Evolutionary conservation across 2,113 vertebrate species (phyloP).

Genomic region (Neodontobutis hainanensis): DNA sequence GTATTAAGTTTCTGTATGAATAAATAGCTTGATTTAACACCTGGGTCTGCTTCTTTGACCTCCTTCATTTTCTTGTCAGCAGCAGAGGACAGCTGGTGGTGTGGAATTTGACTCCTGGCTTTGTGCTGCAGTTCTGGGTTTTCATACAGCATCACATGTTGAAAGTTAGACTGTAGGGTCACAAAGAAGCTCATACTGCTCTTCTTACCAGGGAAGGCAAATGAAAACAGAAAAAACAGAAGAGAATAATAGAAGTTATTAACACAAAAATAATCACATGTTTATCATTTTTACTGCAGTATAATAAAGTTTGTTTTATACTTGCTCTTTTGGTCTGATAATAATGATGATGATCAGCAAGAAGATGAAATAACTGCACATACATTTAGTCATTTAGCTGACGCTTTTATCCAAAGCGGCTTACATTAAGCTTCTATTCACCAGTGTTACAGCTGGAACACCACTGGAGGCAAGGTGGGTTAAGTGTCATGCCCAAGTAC

Average conservation of each 20-base stretch:
- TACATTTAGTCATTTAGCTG: too few relatives aligned
- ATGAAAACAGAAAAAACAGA: not conserved
- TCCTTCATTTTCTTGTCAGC: constrained; percentile 82
- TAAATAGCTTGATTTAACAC: constrained; percentile 65
- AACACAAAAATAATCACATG: too few relatives aligned
- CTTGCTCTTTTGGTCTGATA: too few relatives aligned
- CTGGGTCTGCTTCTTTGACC: constrained; percentile 82
- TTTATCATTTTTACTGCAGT: too few relatives aligned
- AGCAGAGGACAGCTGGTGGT: constrained; percentile 77
- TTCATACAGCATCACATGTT: constrained; percentile 90
- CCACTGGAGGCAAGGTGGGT: too few relatives aligned
- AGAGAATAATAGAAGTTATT: not conserved
- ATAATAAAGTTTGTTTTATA: too few relatives aligned
- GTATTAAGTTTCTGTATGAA: not conserved
- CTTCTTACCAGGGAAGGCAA: constrained; percentile 62
- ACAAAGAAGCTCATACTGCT: constrained; percentile 80
- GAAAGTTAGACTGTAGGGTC: constrained; percentile 85
- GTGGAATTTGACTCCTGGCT: constrained; percentile 83
- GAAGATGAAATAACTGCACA: too few relatives aligned
- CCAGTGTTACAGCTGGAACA: too few relatives aligned
- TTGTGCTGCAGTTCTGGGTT: constrained; percentile 84
- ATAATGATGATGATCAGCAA: too few relatives aligned
- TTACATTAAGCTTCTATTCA: too few relatives aligned
- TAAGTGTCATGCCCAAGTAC: too few relatives aligned
- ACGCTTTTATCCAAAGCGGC: too few relatives aligned